Base-by-base conservation (phyloP, 2,113 vertebrate species). In the Toxotes chatareus region DNA sequence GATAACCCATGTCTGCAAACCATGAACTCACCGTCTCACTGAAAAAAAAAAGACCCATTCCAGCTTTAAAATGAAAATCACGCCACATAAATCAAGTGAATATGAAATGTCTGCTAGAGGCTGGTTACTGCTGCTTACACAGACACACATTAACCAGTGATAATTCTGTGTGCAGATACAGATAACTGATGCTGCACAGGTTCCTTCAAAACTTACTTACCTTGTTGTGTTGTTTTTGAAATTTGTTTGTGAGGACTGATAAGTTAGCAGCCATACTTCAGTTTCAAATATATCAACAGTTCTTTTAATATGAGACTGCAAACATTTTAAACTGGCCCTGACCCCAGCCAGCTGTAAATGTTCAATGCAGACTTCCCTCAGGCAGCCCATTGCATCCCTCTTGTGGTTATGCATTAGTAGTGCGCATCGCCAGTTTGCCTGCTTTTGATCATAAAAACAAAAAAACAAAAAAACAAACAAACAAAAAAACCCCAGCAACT, bases 381-480 rank as follows among this genome's bases (percentile, higher is more conserved):
- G 31, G 14, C n/a, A 57, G 74, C 5, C 9, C 7, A 14, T 7
- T 84, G 74, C 49, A 34, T 51, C 91, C 90, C 83, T 84, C 93
- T 89, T 59, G 77, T 92, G 90, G 89, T 60, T 31, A 66, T 32
- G 14, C 0, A 11, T 12, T 23, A 59, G 46, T 10, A 80, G 7
- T 88, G 71, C 73, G 36, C 27, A 21, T 32, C 23, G 2, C 1
- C 8, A 1, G 42, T 38, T 9, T 27, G 5, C 14, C 2, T 2
- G 8, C 9, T 27, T 36, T 27, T 36, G 1, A 23, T 32, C 34
- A 19, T 5, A 3, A 27, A 27, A 27, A 27, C 27, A 27, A 27
- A 27, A 27, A 27, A 27, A 27, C 1, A 27, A 27, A 27, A 27
- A 27, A 27, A 27, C 27, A 27, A 27, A 27, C n/a, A n/a, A n/a